Evolutionary conservation across 2,113 vertebrate genomes (phyloP).

Genomic region (Acanthisitta chloris): DNA sequence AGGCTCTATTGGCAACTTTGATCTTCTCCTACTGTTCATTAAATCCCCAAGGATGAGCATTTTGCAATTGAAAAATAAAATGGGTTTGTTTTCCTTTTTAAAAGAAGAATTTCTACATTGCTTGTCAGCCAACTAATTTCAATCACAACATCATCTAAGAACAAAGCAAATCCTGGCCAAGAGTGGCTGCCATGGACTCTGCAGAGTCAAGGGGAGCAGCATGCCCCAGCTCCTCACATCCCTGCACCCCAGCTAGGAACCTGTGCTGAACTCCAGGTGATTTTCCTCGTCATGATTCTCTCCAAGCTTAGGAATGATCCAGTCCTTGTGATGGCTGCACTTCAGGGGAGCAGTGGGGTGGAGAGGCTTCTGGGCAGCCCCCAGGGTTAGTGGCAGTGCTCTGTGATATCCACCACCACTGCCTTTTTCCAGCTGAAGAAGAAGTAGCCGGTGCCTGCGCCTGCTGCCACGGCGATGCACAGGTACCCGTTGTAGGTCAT

Average conservation of each 20-base stretch:
- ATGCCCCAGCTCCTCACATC: neutral
- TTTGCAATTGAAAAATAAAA: constrained; percentile 28
- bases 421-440: constrained; percentile 99
- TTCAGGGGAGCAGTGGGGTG: neutral
- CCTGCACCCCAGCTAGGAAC: constrained; percentile 2
- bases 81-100: neutral
- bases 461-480: constrained; percentile 89
- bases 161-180: constrained; percentile 31
- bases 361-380: neutral
- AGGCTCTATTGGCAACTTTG: neutral
- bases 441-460: constrained; percentile 93
- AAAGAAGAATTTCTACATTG: constrained; percentile 1
- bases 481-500: constrained; percentile 99
- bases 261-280: constrained; percentile 14
- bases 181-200: neutral
- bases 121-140: constrained; percentile 39
- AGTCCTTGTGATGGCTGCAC: neutral
- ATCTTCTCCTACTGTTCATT: neutral
- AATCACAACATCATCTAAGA: constrained; percentile 49
- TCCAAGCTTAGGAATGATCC: constrained; percentile 19
- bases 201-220: neutral
- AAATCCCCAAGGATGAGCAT: neutral
- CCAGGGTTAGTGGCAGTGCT: constrained; percentile 88
- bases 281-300: neutral
- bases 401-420: constrained; percentile 96